A percentile compares a stretch with the other conserved stretches of the same genome.
Conservation (phyloP, 1,140 invertebrate genomes). For the Cherax destructor region DNA sequence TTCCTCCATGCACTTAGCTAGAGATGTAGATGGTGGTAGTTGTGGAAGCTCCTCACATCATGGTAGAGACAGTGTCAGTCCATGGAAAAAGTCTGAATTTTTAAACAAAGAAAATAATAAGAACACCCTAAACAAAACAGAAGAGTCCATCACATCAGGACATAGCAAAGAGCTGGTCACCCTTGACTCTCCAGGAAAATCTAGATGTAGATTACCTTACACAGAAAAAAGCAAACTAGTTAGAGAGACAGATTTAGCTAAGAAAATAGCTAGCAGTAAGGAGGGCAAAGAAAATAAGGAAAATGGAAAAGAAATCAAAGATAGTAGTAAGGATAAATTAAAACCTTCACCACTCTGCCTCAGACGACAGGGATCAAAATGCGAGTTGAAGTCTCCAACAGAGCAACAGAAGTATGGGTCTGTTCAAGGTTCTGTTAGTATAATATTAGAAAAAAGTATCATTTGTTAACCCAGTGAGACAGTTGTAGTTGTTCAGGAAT, state of each 20-base stretch:
- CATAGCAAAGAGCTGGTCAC: not conserved
- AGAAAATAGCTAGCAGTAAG: conserved; percentile 15
- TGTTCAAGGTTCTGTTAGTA: conserved; percentile 34
- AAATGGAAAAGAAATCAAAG: conserved; percentile 36
- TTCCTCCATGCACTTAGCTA: not conserved
- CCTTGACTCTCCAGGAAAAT: not conserved
- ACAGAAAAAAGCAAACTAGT: not conserved
- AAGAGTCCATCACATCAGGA: not conserved
- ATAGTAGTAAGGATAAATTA: conserved; percentile 22
- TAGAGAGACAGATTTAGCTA: conserved; percentile 13
- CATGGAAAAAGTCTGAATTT: conserved; percentile 3
- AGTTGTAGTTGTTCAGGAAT: not conserved
- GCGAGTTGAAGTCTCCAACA: conserved; percentile 43
- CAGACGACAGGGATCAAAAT: conserved; percentile 48
- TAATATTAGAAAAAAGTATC: conserved; percentile 53
- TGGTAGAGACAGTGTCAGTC: conserved; percentile 1
- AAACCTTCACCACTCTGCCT: conserved; percentile 46
- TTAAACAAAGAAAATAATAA: conserved; percentile 59
- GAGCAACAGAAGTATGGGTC: conserved; percentile 56
- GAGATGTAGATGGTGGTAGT: not conserved
- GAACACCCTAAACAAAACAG: conserved; percentile 46
- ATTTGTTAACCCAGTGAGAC: conserved; percentile 29
- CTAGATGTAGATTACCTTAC: conserved; percentile 10
- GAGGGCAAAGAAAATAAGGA: conserved; percentile 58
- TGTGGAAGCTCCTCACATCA: not conserved